phyloP scores from a whole-genome alignment of 1,140 invertebrate species.

The Cydia amplana region DNA sequence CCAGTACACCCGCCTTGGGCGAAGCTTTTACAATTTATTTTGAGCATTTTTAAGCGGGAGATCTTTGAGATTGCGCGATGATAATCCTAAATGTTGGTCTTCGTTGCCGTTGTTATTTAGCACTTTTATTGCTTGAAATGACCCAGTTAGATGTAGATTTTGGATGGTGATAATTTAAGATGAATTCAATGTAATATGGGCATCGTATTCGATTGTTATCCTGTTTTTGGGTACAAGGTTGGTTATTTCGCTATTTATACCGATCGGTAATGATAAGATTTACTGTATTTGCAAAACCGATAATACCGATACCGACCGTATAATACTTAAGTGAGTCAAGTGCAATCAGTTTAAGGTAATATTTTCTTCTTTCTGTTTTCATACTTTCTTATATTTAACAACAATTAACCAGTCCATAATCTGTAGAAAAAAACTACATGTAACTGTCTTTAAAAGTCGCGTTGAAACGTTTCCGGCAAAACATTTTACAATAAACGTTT shows the following conservation, averaged over 20 bases:
- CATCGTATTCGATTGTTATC: background rate
- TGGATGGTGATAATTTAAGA: background rate
- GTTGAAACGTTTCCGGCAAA: background rate
- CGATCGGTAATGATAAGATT: background rate
- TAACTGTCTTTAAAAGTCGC: background rate
- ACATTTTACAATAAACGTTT: background rate
- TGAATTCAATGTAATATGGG: background rate
- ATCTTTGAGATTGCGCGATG: constrained; percentile 22
- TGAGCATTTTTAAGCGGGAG: constrained; percentile 46
- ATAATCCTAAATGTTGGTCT: constrained; percentile 25
- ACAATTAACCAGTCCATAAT: too few relatives aligned
- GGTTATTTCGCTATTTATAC: background rate
- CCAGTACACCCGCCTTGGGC: constrained; percentile 44
- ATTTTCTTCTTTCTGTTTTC: too few relatives aligned
- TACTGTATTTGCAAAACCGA: background rate
- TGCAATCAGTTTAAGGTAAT: too few relatives aligned
- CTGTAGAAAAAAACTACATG: background rate
- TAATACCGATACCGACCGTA: too few relatives aligned
- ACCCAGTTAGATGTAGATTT: constrained; percentile 11
- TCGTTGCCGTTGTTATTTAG: constrained; percentile 8
- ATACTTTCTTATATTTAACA: too few relatives aligned
- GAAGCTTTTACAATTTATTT: constrained; percentile 56
- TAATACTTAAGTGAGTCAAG: too few relatives aligned
- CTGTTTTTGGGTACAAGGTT: background rate
- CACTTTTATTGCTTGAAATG: constrained; percentile 5